phyloP scores from a whole-genome alignment of 1,140 invertebrate genomes.

The Drosophila guanche region DNA sequence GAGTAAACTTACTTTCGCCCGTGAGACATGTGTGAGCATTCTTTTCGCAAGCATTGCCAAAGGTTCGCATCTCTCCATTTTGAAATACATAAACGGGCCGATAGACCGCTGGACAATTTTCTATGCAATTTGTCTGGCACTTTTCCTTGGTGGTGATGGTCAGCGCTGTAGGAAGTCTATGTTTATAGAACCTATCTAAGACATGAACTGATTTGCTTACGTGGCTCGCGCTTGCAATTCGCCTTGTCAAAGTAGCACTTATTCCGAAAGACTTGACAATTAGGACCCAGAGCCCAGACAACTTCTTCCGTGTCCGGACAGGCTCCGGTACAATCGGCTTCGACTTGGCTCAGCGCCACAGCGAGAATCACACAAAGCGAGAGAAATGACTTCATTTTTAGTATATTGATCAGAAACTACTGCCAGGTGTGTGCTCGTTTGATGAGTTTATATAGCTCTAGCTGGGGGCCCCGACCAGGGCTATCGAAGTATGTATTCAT shows the following conservation, averaged over 20 bases:
- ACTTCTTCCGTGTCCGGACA: conserved; percentile 66
- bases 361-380: conserved; percentile 20
- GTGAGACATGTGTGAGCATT: conserved; percentile 19
- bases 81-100: conserved; percentile 34
- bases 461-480: not conserved
- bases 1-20: conserved; percentile 37
- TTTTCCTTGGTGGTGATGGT: conserved; percentile 41
- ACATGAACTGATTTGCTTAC: not conserved
- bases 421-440: not conserved
- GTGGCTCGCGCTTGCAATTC: conserved; percentile 49
- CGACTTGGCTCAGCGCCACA: conserved; percentile 44
- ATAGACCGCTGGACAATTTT: conserved; percentile 22
- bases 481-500: conserved; percentile 9
- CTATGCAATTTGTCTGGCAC: conserved; percentile 45
- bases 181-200: too few relatives aligned
- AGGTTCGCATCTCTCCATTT: conserved; percentile 10
- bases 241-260: conserved; percentile 58
- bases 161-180: conserved; percentile 22
- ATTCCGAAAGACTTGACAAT: conserved; percentile 58
- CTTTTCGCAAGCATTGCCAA: conserved; percentile 50
- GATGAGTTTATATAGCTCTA: conserved; percentile 26
- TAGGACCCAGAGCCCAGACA: conserved; percentile 48
- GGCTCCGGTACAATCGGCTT: conserved; percentile 31
- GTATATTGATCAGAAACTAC: conserved; percentile 14
- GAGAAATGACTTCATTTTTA: conserved; percentile 44